These are phyloP conservation scores for Andrena haemorrhoa DNA, from an alignment of 2,888 invertebrate genomes.

Conservation along the genomic window DNA sequence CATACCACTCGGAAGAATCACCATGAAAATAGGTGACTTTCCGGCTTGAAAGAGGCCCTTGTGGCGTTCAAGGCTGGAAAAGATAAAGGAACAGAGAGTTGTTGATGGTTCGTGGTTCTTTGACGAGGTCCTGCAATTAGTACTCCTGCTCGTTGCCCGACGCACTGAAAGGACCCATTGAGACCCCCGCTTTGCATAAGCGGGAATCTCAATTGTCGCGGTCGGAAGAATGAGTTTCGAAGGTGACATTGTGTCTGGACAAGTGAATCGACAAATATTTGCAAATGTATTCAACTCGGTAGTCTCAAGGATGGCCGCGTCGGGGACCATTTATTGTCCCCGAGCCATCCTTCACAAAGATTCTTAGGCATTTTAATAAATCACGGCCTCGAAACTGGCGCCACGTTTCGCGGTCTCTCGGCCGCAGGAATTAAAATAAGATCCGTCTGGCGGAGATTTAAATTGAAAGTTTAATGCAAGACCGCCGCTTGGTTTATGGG, in stretches of 20 bases:
- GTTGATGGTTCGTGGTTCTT: constrained; percentile 38
- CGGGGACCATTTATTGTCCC: not conserved
- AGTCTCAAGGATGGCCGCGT: not conserved
- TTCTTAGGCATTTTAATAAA: constrained; percentile 22
- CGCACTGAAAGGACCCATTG: constrained; percentile 42
- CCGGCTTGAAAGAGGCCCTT: constrained; percentile 46
- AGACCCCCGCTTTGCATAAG: constrained; percentile 34
- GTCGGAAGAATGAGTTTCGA: constrained; percentile 32
- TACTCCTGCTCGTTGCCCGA: constrained; percentile 23
- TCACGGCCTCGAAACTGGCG: not conserved
- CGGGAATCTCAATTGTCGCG: constrained; percentile 27
- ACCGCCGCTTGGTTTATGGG: constrained; percentile 21
- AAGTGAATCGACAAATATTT: constrained; percentile 22
- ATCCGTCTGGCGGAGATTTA: constrained; percentile 20
- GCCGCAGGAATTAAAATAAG: constrained; percentile 22
- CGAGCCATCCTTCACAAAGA: not conserved
- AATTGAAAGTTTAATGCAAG: constrained; percentile 44
- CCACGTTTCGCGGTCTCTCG: not conserved
- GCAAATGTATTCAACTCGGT: constrained; percentile 10
- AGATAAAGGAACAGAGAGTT: constrained; percentile 19
- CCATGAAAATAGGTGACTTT: constrained; percentile 19
- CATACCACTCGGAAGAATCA: constrained; percentile 11
- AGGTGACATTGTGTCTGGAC: not conserved
- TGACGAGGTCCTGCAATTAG: constrained; percentile 44
- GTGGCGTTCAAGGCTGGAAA: constrained; percentile 31